Conservation (phyloP, 1,140 invertebrate species). For the Araneus ventricosus region DNA sequence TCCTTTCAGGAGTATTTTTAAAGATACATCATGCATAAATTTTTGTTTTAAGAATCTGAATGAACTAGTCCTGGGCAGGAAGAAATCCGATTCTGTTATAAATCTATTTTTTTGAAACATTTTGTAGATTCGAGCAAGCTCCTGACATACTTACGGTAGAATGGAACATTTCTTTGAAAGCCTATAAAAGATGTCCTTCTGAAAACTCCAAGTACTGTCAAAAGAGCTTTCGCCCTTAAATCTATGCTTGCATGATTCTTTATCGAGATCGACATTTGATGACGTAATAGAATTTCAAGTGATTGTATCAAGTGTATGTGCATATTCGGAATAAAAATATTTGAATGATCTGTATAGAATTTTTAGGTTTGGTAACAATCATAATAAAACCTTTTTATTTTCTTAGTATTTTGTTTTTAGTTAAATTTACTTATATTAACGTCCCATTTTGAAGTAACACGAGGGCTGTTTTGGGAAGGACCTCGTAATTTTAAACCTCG, state of each 20-base stretch:
- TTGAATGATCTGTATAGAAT: background rate
- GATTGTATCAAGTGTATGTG: background rate
- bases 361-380: background rate
- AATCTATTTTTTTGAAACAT: too few relatives aligned
- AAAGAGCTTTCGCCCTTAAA: constrained; percentile 24
- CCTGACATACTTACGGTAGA: background rate
- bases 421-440: too few relatives aligned
- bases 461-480: too few relatives aligned
- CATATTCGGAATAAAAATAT: background rate
- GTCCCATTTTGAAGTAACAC: too few relatives aligned
- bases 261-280: constrained; percentile 6
- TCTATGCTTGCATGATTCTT: constrained; percentile 1
- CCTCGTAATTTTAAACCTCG: too few relatives aligned
- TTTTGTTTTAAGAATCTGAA: background rate
- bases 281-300: background rate
- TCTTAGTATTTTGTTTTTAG: too few relatives aligned
- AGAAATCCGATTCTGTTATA: too few relatives aligned
- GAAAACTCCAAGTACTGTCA: background rate
- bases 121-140: background rate
- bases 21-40: background rate
- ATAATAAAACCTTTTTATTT: too few relatives aligned
- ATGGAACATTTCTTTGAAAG: constrained; percentile 27
- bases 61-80: too few relatives aligned
- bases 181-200: background rate
- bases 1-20: too few relatives aligned